Evolutionary conservation across 37 sponge, comb jelly and placozoan genomes (phyloP), one percentile per base, ranked within the genome.

Genomic region (Hexactinellida sp.): DNA sequence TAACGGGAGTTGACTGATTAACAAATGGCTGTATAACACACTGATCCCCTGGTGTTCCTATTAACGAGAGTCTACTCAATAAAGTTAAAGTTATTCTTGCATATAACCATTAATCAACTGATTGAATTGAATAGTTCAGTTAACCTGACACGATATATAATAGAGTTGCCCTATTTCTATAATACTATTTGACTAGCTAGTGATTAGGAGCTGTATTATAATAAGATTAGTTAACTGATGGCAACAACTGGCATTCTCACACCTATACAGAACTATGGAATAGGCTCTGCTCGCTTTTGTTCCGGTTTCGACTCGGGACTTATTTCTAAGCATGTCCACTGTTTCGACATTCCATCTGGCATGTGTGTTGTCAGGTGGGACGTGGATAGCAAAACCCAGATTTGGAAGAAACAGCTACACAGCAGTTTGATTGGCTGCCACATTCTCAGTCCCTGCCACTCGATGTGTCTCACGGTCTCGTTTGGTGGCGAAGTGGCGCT

Each of bases 281-380:
- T 63, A 10, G 76, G 76, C 3, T 63, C 76, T 1, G 28, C 76
- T 63, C 25, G 76, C 25, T 63, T 21, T n/a, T 63, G 76, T 23
- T 63, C 76, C 25, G 76, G 76, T 32, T 63, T 63, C 34, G 76
- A 63, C 34, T 7, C 76, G 5, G 76, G 30, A 32, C 76, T 63
- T 25, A 25, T n/a, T n/a, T 63, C 76, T n/a, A 63, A 63, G 13
- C 3, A 63, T 63, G 13, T 21, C 3, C 76, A 63, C 76, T 63
- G 76, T n/a, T 63, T 63, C 30, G 76, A 63, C 34, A 63, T 63
- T 23, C 76, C 76, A 21, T 63, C 76, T 7, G 76, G 76, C 25
- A 63, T 63, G 76, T 63, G 3, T n/a, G 76, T 63, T 21, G 76
- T 63, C 76, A 63, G 76, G 34, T 63, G 76, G 76, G 76, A 63